These are phyloP conservation scores for Epirrita christyi DNA, from an alignment of 2,888 invertebrate genomes.

Conservation along the genomic window DNA sequence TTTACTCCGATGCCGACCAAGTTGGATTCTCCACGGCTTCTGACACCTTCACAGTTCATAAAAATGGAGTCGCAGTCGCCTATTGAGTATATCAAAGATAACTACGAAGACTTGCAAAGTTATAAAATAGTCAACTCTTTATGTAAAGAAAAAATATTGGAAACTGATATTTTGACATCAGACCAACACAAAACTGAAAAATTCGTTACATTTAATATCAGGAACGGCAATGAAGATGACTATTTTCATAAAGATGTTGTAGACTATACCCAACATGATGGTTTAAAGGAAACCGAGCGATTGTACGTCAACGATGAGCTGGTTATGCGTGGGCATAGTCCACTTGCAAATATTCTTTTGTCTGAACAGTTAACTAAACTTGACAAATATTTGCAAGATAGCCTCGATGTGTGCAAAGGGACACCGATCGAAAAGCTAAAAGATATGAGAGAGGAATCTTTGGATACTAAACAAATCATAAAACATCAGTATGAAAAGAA, in stretches of 20 bases:
- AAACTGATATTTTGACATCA: conserved; percentile 38
- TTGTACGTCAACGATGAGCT: conserved; percentile 38
- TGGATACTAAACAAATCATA: conserved; percentile 18
- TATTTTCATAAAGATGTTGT: conserved; percentile 6
- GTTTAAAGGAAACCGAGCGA: conserved; percentile 22
- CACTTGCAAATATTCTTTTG: conserved; percentile 65
- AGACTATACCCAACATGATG: conserved; percentile 13
- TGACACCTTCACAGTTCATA: conserved; percentile 55
- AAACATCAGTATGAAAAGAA: conserved; percentile 38
- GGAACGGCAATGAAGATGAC: conserved; percentile 9
- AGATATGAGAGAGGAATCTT: conserved; percentile 10
- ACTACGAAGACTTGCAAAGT: conserved; percentile 74
- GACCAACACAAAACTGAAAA: conserved; percentile 18
- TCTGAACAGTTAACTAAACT: conserved; percentile 75
- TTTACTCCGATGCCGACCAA: conserved; percentile 74
- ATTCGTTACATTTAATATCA: conserved; percentile 38
- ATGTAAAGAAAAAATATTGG: conserved; percentile 62
- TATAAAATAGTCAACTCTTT: conserved; percentile 78
- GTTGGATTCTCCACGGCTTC: conserved; percentile 59
- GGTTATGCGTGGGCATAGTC: conserved; percentile 57
- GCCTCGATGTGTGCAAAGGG: conserved; percentile 57
- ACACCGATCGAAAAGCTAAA: conserved; percentile 24
- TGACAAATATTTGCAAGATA: conserved; percentile 74
- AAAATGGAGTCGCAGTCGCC: conserved; percentile 25
- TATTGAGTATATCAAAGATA: conserved; percentile 52